A percentile compares a stretch with the other conserved stretches of the same genome.
These are phyloP conservation scores for Melitaea athalia DNA, from an alignment of 2,888 invertebrate species.

Conservation along the genomic window DNA sequence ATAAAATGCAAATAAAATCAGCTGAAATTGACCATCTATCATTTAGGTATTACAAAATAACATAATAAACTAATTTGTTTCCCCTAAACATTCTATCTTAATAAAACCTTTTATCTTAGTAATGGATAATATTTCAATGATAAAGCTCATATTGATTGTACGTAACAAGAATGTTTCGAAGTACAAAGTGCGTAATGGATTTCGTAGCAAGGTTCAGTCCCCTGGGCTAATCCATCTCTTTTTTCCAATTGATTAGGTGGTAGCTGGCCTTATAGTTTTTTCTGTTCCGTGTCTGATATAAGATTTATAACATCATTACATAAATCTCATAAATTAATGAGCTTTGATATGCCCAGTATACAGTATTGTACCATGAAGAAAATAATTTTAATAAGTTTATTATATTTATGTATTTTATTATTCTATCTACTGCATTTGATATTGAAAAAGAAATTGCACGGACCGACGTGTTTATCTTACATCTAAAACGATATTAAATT, in stretches of 20 bases:
- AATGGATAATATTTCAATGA: conserved; percentile 68
- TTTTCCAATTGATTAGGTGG: conserved; percentile 55
- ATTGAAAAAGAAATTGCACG: no score
- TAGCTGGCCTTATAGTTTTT: conserved; percentile 27
- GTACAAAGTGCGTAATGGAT: conserved; percentile 63
- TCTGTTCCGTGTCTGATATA: not conserved
- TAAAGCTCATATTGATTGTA: conserved; percentile 58
- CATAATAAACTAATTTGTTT: conserved; percentile 1
- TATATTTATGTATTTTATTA: no score
- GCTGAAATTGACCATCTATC: not conserved
- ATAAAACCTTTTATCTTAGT: conserved; percentile 57
- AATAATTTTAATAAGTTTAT: no score
- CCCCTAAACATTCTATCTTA: conserved; percentile 18
- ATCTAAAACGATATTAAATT: no score
- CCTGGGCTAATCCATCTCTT: conserved; percentile 55
- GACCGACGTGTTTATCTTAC: no score
- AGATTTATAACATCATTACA: conserved; percentile 2
- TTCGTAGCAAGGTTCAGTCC: conserved; percentile 50
- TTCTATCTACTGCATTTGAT: no score
- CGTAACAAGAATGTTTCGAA: conserved; percentile 49
- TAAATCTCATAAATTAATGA: not conserved
- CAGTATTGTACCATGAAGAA: no score
- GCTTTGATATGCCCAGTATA: not conserved
- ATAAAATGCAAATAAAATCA: not conserved
- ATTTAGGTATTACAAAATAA: not conserved